These are phyloP conservation scores for Petrolisthes cinctipes DNA, from an alignment of 2,888 invertebrate genomes.

Conservation along the genomic window DNA sequence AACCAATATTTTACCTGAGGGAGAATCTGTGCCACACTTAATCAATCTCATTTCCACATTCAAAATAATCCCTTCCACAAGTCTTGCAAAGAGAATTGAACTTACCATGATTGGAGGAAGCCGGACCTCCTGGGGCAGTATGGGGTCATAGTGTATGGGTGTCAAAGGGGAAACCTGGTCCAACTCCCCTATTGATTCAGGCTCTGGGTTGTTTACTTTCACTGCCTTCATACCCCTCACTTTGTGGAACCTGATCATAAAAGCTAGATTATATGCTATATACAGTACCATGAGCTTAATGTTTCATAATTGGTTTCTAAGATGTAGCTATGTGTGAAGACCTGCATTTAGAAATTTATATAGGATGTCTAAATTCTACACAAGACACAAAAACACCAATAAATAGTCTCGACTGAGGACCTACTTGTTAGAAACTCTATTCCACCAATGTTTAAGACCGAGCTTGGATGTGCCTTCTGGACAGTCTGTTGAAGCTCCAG, in stretches of 20 bases:
- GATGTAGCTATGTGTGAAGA: too few species aligned
- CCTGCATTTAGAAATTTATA: too few species aligned
- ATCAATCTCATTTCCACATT: too few species aligned
- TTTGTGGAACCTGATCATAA: slow-evolving; percentile 39
- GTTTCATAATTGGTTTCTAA: background rate
- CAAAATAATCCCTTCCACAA: too few species aligned
- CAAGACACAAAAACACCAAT: background rate
- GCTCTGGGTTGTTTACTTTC: background rate
- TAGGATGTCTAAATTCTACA: too few species aligned
- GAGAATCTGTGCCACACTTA: too few species aligned
- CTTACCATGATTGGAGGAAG: slow-evolving; percentile 54
- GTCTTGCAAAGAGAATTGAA: background rate
- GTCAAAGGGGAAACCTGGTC: slow-evolving; percentile 27
- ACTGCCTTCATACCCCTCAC: background rate
- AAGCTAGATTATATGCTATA: background rate
- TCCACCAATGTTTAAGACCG: slow-evolving; percentile 59
- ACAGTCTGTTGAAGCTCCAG: background rate
- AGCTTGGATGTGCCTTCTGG: slow-evolving; percentile 30
- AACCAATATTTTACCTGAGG: too few species aligned
- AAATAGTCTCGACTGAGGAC: background rate
- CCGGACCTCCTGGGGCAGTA: slow-evolving; percentile 44
- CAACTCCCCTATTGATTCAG: slow-evolving; percentile 22
- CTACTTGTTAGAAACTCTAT: slow-evolving; percentile 58
- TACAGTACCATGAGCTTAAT: background rate
- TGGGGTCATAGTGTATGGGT: slow-evolving; percentile 56